These are phyloP conservation scores for Enteromius fasciolatus DNA, from an alignment of 2,797 vertebrate genomes.

Conservation along the genomic window DNA sequence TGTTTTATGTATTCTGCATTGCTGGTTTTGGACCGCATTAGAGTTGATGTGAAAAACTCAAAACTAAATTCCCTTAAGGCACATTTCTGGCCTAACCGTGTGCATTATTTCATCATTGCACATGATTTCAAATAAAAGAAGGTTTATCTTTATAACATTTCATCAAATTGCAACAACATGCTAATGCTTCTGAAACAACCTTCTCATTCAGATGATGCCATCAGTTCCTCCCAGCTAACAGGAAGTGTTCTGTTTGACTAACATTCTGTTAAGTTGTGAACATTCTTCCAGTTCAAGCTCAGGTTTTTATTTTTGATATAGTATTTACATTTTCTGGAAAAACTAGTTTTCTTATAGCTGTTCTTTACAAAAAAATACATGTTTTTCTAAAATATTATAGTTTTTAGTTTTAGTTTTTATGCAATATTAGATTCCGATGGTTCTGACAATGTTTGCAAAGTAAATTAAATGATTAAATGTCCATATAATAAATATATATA, in stretches of 20 bases:
- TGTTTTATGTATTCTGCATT: not conserved
- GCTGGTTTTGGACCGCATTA: not conserved
- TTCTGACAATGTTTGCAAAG: too few species aligned
- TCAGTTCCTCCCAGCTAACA: not conserved
- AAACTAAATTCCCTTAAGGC: not conserved
- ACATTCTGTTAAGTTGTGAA: not conserved
- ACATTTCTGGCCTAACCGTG: not conserved
- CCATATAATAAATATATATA: too few species aligned
- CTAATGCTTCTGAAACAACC: not conserved
- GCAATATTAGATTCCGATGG: too few species aligned
- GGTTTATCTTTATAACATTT: not conserved
- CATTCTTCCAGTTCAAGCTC: not conserved
- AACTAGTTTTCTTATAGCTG: not conserved
- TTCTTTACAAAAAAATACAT: not conserved
- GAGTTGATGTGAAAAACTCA: not conserved
- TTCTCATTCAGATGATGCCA: not conserved
- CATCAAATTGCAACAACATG: not conserved
- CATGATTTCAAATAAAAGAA: not conserved
- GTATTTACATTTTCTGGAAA: too few species aligned
- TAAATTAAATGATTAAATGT: too few species aligned
- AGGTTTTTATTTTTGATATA: not conserved
- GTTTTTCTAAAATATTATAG: too few species aligned
- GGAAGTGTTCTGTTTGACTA: not conserved
- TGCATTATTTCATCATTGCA: not conserved
- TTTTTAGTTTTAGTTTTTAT: too few species aligned